Evolutionary conservation across 2,888 invertebrate species (phyloP).

Genomic region (Hirtodrosophila duncani): DNA sequence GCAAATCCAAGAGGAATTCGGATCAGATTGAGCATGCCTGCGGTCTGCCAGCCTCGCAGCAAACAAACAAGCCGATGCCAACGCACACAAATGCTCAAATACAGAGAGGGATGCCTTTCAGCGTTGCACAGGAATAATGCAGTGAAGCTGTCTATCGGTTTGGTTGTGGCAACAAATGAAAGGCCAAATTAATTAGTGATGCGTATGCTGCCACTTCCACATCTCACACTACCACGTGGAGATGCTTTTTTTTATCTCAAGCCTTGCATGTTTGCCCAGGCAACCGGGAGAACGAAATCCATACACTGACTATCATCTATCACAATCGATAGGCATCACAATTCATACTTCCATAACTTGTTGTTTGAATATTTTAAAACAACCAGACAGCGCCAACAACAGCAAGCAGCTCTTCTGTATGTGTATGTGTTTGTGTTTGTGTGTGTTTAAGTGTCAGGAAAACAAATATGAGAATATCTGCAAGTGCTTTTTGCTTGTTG

Average conservation of each 20-base stretch:
- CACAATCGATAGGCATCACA: constrained; percentile 76
- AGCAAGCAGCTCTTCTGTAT: constrained; percentile 3
- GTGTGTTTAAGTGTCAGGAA: no score
- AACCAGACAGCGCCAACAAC: neutral
- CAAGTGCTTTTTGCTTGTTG: constrained; percentile 56
- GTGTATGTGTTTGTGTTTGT: constrained; percentile 14
- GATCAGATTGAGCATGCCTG: constrained; percentile 12
- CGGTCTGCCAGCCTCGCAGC: no score
- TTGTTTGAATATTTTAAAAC: constrained; percentile 60
- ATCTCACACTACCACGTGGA: no score
- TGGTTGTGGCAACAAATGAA: constrained; percentile 64
- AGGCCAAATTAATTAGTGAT: no score
- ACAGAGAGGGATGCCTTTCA: constrained; percentile 28
- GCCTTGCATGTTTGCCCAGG: constrained; percentile 26
- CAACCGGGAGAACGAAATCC: constrained; percentile 2
- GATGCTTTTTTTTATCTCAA: constrained; percentile 6
- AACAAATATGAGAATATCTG: constrained; percentile 55
- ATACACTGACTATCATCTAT: constrained; percentile 61
- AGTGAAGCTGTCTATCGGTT: constrained; percentile 29
- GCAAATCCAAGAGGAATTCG: constrained; percentile 41
- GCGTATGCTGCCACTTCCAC: no score
- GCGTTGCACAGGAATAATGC: constrained; percentile 40
- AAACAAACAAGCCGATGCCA: no score
- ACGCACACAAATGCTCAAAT: constrained; percentile 8
- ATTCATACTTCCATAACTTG: constrained; percentile 74